Conservation (phyloP, 1,140 invertebrate genomes). For the Acromyrmex echinatior region DNA sequence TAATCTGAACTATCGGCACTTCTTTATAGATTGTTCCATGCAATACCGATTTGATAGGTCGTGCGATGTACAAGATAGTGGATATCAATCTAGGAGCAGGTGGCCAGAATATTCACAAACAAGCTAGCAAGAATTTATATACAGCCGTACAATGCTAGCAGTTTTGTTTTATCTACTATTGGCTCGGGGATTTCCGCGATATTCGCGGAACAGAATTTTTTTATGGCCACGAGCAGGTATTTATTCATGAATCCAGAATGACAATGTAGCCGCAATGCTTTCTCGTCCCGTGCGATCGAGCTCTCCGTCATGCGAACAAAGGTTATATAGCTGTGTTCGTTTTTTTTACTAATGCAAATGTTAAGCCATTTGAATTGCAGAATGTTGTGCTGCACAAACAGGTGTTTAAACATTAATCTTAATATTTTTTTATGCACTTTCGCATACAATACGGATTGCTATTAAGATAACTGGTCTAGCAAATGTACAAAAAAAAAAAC, state of each 20-base stretch:
- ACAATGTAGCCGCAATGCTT: slow-evolving; percentile 63
- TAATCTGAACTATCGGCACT: slow-evolving; percentile 51
- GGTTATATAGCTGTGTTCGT: slow-evolving; percentile 46
- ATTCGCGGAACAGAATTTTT: slow-evolving; percentile 28
- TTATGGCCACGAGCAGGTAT: slow-evolving; percentile 55
- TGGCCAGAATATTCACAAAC: slow-evolving; percentile 71
- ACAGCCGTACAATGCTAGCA: slow-evolving; percentile 26
- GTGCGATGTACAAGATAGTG: slow-evolving; percentile 38
- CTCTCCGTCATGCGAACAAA: slow-evolving; percentile 26
- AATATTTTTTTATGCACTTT: slow-evolving; percentile 46
- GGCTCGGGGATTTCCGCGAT: slow-evolving; percentile 63
- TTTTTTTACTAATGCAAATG: slow-evolving; percentile 63
- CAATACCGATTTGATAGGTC: slow-evolving; percentile 67
- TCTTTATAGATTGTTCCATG: slow-evolving; percentile 40
- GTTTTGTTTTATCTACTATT: slow-evolving; percentile 73
- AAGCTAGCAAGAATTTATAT: slow-evolving; percentile 73
- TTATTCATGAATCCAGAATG: slow-evolving; percentile 77
- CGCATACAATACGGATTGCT: not conserved
- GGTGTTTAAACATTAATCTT: slow-evolving; percentile 54
- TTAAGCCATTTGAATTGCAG: slow-evolving; percentile 69
- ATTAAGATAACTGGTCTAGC: not conserved
- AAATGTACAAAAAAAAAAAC: no score
- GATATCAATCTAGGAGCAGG: slow-evolving; percentile 77
- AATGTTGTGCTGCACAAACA: slow-evolving; percentile 42
- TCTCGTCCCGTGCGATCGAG: slow-evolving; percentile 66